Evolutionary conservation across 2,113 vertebrate species (phyloP), one percentile per base, ranked within the genome.

Genomic region (Astatotilapia flaviijosephi): DNA sequence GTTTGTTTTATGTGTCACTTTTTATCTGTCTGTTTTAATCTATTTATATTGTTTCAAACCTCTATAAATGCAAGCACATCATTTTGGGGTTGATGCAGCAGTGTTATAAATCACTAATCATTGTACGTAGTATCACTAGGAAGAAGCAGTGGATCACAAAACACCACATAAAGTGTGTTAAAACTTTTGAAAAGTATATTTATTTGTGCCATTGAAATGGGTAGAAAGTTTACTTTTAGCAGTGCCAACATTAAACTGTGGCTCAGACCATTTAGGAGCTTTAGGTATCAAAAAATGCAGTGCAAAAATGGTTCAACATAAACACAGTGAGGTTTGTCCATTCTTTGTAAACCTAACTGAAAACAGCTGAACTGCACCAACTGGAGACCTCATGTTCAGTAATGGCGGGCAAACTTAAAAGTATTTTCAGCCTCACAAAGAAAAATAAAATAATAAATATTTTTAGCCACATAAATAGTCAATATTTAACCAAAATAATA

Each of bases 381-480:
- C 1, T 55, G 54, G 11, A 55, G 54, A 26, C 54, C 2, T 26
- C 54, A 26, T 26, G 54, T 55, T 55, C 21, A 55, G 11, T 55
- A 55, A 13, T 26, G 54, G 0, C 0, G 0, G 4, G 12, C 21
- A 55, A 55, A 55, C 54, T 23, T 12, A 23, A 54, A 54, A 54
- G 10, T 55, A 23, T 55, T 0, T 55, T 55, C 53, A 54, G 21
- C 53, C 53, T 55, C 21, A 55, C 0, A 23, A 55, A 55, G 51
- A 23, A 3, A 56, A 56, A 26, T 5, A 56, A 56, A 56, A 26
- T 26, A 55, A 55, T 26, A 26, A 56, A 1, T 56, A 56, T 56
- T 56, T 56, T 56, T 13, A 28, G 55, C 55, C 55, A 4, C 55
- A 28, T 28, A 58, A 58, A 28, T 15, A 28, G 55, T 58, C 7